Evolutionary conservation across 2,797 vertebrate genomes (phyloP).

Genomic region (Karalla daura): DNA sequence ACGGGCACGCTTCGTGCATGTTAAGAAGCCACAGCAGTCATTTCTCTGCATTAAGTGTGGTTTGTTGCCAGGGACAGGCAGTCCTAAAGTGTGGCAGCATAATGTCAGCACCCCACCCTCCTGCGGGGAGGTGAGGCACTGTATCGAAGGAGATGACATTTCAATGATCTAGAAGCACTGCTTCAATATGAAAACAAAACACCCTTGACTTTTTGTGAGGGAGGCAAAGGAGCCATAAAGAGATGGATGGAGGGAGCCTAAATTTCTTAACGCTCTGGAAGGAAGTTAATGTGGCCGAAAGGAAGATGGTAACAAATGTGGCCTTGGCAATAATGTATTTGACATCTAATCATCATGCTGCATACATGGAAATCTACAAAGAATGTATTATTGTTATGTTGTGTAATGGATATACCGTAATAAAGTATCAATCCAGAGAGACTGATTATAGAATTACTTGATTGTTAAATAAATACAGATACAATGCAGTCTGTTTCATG

Average conservation of each 20-base stretch:
- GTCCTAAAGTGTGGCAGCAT: constrained; percentile 38
- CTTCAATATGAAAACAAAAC: constrained; percentile 50
- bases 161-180: constrained; percentile 56
- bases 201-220: constrained; percentile 46
- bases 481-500: too few species aligned
- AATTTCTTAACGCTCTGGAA: constrained; percentile 7
- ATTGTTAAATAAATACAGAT: too few species aligned
- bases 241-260: constrained; percentile 1
- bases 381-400: too few species aligned
- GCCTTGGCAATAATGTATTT: too few species aligned
- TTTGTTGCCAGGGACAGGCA: constrained; percentile 40
- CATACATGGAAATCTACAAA: too few species aligned
- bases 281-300: background rate
- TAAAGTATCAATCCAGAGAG: too few species aligned
- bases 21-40: constrained; percentile 3
- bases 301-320: too few species aligned
- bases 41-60: constrained; percentile 12
- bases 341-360: too few species aligned
- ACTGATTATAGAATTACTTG: too few species aligned
- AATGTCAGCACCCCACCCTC: constrained; percentile 49
- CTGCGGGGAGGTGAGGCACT: constrained; percentile 31
- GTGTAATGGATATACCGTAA: too few species aligned
- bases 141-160: constrained; percentile 58
- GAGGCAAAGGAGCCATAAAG: background rate
- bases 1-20: background rate